Base-by-base conservation (phyloP, 2,797 vertebrate genomes). In the Typhlichthys subterraneus region DNA sequence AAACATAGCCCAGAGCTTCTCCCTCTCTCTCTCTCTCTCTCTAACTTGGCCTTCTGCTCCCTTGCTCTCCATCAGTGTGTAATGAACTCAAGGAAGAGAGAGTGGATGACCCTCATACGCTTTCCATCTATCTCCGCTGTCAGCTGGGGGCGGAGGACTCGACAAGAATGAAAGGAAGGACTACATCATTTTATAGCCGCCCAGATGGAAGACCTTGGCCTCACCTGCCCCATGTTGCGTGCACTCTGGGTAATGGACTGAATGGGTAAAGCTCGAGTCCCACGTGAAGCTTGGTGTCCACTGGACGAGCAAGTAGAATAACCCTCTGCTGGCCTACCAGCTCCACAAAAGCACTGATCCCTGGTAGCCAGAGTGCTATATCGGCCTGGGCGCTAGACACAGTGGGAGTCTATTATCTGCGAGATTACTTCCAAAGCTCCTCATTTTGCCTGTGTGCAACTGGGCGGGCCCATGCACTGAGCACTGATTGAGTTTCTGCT, bases 361-460 rank as follows among this genome's bases (percentile, higher is more conserved):
- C 45, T 57, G 17, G 29, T 57, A 51, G 53, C 46, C 12, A 46
- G 45, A 46, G 38, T 42, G 38, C 38, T 33, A 12, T 0, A 12
- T 54, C 12, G 42, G 42, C 19, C 19, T 65, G 78, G 66, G 38
- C 63, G 59, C 63, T 79, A 72, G 70, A 86, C 53, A 46, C 69
- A 83, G 73, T 54, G 53, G 73, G 59, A 88, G 81, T 85, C 81
- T 73, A 87, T 89, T 91, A 88, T 86, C 79, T 78, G 62, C 63
- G 67, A 86, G 81, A 91, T 90, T 89, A 87, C 85, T 80, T 82
- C 77, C 70, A 77, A 82, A 82, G 81, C 82, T 81, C 76, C 82
- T 82, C 75, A 72, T 86, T 83, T 84, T 81, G 71, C 77, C 81
- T 63, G 64, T 63, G 64, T 64, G 72, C 38, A 63, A 52, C 64